Evolutionary conservation across 2,888 invertebrate genomes (phyloP).

Genomic region (Bombylius discolor): DNA sequence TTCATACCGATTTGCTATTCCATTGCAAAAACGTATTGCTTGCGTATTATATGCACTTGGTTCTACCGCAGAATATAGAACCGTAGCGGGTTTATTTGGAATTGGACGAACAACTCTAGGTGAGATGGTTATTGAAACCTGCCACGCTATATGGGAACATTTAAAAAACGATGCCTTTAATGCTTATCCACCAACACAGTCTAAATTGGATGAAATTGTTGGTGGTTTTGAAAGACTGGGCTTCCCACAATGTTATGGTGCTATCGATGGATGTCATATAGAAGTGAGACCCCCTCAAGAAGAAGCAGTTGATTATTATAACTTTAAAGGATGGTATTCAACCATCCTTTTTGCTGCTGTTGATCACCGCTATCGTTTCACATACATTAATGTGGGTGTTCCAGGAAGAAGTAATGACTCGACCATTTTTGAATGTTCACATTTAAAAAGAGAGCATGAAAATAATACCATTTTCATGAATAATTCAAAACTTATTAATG

Average conservation of each 20-base stretch:
- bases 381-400: neutral
- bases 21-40: slow-evolving; percentile 1
- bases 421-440: slow-evolving; percentile 10
- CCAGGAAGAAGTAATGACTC: slow-evolving; percentile 7
- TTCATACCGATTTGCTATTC: neutral
- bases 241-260: slow-evolving; percentile 3
- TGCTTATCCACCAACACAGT: neutral
- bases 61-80: slow-evolving; percentile 4
- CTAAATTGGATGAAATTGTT: neutral
- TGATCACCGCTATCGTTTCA: slow-evolving; percentile 1
- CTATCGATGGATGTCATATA: slow-evolving; percentile 4
- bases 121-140: no score
- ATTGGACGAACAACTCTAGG: no score
- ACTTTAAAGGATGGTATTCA: slow-evolving; percentile 6
- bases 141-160: no score
- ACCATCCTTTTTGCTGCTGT: neutral
- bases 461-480: neutral
- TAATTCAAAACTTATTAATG: slow-evolving; percentile 4
- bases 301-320: slow-evolving; percentile 3
- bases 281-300: slow-evolving; percentile 2
- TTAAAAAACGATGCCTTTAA: neutral
- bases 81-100: slow-evolving; percentile 5
- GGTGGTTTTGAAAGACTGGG: neutral
- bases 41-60: slow-evolving; percentile 7
- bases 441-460: slow-evolving; percentile 2